phyloP scores from a whole-genome alignment of 2,888 invertebrate genomes.

The Ochropleura leucogaster region DNA sequence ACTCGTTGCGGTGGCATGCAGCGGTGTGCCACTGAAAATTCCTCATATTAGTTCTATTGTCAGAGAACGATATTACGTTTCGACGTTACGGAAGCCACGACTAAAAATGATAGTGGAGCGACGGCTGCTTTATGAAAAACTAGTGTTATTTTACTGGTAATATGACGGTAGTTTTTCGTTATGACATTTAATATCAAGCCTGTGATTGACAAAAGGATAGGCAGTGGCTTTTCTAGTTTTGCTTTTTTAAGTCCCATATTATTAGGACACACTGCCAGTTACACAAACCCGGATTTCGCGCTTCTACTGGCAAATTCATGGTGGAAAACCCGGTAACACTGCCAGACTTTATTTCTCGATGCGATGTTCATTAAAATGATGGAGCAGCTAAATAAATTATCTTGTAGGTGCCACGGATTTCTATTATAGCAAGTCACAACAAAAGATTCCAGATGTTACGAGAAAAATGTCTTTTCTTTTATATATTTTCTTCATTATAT shows the following conservation, averaged over 20 bases:
- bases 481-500: background rate
- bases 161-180: background rate
- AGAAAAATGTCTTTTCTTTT: constrained; percentile 12
- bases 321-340: background rate
- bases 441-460: constrained; percentile 21
- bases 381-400: constrained; percentile 10
- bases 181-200: background rate
- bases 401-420: constrained; percentile 8
- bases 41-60: constrained; percentile 50
- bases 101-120: background rate
- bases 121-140: background rate
- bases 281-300: background rate
- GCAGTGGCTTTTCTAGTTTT: background rate
- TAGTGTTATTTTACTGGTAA: background rate
- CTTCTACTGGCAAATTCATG: background rate
- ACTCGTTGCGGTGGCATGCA: background rate
- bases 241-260: background rate
- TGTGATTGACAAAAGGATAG: background rate
- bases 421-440: constrained; percentile 17
- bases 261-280: background rate
- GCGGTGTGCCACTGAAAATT: constrained; percentile 43
- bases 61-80: constrained; percentile 34
- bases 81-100: background rate
- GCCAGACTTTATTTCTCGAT: constrained; percentile 5
- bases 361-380: background rate